Percentiles rank a stretch among this genome's conserved stretches.
Evolutionary conservation across 2,888 invertebrate genomes (phyloP).

Genomic region (Beris chalybata): DNA sequence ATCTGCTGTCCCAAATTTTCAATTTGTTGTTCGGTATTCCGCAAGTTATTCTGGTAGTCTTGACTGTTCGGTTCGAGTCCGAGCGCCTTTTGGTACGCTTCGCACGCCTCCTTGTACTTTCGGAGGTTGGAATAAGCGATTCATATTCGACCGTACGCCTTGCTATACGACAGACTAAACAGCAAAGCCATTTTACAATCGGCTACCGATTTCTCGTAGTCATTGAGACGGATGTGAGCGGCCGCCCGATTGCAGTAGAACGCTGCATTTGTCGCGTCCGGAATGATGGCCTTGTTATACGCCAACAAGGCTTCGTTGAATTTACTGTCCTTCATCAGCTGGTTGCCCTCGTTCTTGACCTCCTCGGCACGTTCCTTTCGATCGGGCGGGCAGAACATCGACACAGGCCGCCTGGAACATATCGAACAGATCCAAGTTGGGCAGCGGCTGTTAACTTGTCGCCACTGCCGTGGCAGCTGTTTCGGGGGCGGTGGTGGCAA

Average conservation of each 20-base stretch:
- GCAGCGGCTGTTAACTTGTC: not conserved
- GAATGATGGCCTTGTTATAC: slow-evolving; percentile 81
- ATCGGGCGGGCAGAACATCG: slow-evolving; percentile 58
- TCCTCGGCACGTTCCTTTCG: slow-evolving; percentile 74
- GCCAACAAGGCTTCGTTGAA: slow-evolving; percentile 78
- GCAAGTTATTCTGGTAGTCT: slow-evolving; percentile 84
- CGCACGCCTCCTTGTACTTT: slow-evolving; percentile 79
- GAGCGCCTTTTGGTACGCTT: slow-evolving; percentile 84
- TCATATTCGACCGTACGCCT: slow-evolving; percentile 90
- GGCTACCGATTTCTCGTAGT: slow-evolving; percentile 79
- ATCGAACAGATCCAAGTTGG: slow-evolving; percentile 56
- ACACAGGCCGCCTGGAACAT: slow-evolving; percentile 55
- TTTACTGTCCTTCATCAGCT: slow-evolving; percentile 83
- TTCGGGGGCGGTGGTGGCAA: not conserved
- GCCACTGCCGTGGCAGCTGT: too few relatives aligned
- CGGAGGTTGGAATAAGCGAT: slow-evolving; percentile 83
- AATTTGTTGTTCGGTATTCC: slow-evolving; percentile 66
- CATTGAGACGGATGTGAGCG: slow-evolving; percentile 85
- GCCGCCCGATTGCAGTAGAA: slow-evolving; percentile 98
- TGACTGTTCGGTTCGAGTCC: slow-evolving; percentile 91
- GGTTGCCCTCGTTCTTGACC: slow-evolving; percentile 85
- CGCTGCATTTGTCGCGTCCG: slow-evolving; percentile 87
- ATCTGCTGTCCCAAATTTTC: slow-evolving; percentile 24
- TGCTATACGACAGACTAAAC: slow-evolving; percentile 68
- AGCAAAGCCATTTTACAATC: slow-evolving; percentile 89